Evolutionary conservation across 2,797 vertebrate species (phyloP).

Genomic region (Smutsia temminckii): DNA sequence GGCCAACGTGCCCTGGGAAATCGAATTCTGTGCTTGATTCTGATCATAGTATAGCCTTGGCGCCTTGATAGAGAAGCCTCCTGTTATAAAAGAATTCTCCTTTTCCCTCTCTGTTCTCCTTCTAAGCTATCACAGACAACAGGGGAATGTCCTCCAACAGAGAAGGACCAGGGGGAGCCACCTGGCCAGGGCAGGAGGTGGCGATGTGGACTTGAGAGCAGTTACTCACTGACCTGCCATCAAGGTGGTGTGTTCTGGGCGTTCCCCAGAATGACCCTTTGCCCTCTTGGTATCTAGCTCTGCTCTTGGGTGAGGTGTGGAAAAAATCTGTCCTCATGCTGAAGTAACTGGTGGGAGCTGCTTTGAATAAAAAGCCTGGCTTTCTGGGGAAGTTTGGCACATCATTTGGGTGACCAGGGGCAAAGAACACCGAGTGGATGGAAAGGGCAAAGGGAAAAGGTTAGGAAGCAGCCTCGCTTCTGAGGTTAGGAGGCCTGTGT

Average conservation of each 20-base stretch:
- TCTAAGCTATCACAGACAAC: neutral
- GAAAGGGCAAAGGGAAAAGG: neutral
- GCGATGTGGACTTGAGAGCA: neutral
- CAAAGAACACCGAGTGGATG: neutral
- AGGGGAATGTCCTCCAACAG: neutral
- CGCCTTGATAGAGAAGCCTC: neutral
- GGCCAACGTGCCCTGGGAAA: neutral
- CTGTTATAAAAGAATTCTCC: neutral
- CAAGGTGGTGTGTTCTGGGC: neutral
- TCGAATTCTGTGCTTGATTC: neutral
- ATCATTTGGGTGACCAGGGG: neutral
- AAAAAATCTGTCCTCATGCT: neutral
- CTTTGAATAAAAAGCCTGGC: neutral
- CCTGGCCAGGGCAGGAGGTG: neutral
- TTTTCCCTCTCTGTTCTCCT: neutral
- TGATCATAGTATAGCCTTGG: neutral
- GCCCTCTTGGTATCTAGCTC: neutral
- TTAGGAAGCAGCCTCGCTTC: neutral
- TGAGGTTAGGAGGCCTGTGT: neutral
- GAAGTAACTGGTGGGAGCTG: neutral
- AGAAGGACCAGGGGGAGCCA: accelerated
- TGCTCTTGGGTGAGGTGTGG: neutral
- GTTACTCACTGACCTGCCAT: accelerated
- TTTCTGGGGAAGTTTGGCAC: neutral
- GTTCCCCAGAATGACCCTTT: neutral